These are phyloP conservation scores for Pteronura brasiliensis DNA, from an alignment of 2,113 vertebrate species.

Conservation along the genomic window DNA sequence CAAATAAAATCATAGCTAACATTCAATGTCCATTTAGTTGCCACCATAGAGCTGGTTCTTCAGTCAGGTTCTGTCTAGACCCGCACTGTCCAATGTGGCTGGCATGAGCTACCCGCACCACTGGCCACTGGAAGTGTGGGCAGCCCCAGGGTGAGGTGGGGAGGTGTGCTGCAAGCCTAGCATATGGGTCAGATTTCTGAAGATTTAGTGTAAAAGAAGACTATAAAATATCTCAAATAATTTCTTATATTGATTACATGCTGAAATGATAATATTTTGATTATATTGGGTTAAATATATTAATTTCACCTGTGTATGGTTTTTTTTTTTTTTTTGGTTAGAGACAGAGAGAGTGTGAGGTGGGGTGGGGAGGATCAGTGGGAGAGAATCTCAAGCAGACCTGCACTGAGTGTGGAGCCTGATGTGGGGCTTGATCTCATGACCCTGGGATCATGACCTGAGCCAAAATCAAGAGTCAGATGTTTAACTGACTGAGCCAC, in stretches of 20 bases:
- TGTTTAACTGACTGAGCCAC: neutral
- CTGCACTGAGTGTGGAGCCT: neutral
- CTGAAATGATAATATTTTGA: neutral
- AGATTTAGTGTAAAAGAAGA: neutral
- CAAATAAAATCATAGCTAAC: neutral
- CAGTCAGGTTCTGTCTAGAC: neutral
- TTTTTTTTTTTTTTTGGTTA: too few relatives aligned
- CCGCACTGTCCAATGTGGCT: neutral
- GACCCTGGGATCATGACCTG: neutral
- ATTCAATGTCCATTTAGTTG: neutral
- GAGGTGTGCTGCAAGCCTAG: rapidly evolving
- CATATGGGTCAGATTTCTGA: neutral
- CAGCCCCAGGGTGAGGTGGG: rapidly evolving
- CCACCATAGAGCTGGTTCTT: neutral
- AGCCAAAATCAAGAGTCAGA: neutral
- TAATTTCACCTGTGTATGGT: neutral
- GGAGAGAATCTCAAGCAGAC: neutral
- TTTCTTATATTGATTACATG: neutral
- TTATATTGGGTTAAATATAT: neutral
- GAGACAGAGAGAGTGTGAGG: neutral
- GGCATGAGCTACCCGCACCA: neutral
- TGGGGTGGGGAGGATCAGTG: neutral
- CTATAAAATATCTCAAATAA: neutral
- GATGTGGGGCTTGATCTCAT: neutral
- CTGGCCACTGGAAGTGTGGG: neutral